phyloP scores from a whole-genome alignment of 92 coral and sea anemone genomes.

The Montipora capitata region DNA sequence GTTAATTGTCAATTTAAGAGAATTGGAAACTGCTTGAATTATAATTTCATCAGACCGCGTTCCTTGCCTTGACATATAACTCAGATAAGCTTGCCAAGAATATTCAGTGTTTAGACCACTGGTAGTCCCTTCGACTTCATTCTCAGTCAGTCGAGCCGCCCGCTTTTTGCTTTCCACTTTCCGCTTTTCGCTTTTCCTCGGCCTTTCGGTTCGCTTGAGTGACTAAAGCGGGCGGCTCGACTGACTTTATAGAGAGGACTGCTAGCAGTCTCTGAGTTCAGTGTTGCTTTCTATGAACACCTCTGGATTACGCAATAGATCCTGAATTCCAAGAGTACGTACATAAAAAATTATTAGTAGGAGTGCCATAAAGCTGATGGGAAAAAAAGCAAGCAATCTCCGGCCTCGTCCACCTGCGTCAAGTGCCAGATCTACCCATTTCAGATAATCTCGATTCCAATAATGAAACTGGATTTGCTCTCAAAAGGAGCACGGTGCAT shows the following conservation, averaged over 20 bases:
- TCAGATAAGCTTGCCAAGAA: constrained; percentile 54
- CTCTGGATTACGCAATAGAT: constrained; percentile 53
- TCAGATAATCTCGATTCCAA: constrained; percentile 19
- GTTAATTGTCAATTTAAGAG: constrained; percentile 49
- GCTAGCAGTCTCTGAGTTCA: too few relatives aligned
- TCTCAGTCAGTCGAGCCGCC: too few relatives aligned
- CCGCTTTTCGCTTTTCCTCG: too few relatives aligned
- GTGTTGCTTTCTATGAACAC: constrained; percentile 57
- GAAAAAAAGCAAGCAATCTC: constrained; percentile 63
- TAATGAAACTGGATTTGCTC: background rate
- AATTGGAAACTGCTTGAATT: constrained; percentile 71
- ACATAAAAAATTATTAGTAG: constrained; percentile 40
- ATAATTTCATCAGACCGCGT: constrained; percentile 70
- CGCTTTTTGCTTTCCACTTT: too few relatives aligned
- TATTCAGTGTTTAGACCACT: background rate
- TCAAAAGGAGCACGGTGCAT: too few relatives aligned
- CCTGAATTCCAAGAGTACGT: constrained; percentile 45
- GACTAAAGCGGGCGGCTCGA: too few relatives aligned
- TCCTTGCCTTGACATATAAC: constrained; percentile 48
- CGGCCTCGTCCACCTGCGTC: constrained; percentile 43
- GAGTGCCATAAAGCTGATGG: constrained; percentile 46
- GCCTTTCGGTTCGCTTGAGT: too few relatives aligned
- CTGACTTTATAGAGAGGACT: too few relatives aligned
- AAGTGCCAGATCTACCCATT: constrained; percentile 36
- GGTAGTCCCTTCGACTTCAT: too few relatives aligned